Evolutionary conservation across 2,888 invertebrate genomes (phyloP), one percentile per base, ranked within the genome.

Genomic region (Steromphala cineraria): DNA sequence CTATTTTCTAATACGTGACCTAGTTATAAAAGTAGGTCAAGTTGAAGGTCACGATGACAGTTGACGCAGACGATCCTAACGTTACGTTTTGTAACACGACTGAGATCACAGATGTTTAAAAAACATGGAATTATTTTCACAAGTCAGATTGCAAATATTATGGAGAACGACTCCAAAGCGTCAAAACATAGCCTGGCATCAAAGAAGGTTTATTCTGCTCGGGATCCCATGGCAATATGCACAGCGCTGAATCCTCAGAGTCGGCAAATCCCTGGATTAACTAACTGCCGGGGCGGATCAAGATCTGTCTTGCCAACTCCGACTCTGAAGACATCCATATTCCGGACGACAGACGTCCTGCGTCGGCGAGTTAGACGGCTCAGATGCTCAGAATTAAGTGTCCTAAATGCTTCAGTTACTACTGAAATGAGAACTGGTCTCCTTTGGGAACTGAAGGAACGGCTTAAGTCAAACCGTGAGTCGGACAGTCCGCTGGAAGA

Each of bases 301-400:
- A 17, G 36, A 36, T 40, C 31, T 19, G 17, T 31, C 71, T 71
- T 36, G 36, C n/a, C 8, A 71, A 71, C 71, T 3, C 71, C 71
- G 36, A n/a, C 71, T 71, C n/a, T 17, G 36, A 36, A 71, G 19
- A 40, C 71, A 71, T 71, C 36, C 71, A 71, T 71, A 71, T 71
- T 71, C 71, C n/a, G 71, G 19, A 40, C 71, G 71, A 76, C 76
- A 76, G 55, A 53, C 53, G 76, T 24, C 55, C 36, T 24, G 28
- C 55, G 36, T 53, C 40, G 76, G 7, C 24, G 76, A 7, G 76
- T 53, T 36, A 76, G 76, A 24, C 28, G 53, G 55, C 76, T 76
- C 76, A 76, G 55, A 76, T 76, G 76, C 53, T 31, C 10, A 55
- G 76, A 76, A 76, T 76, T 76, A 76, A 76, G 76, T 76, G 76